phyloP scores from a whole-genome alignment of 2,113 vertebrate genomes.

The Tor tambroides region DNA sequence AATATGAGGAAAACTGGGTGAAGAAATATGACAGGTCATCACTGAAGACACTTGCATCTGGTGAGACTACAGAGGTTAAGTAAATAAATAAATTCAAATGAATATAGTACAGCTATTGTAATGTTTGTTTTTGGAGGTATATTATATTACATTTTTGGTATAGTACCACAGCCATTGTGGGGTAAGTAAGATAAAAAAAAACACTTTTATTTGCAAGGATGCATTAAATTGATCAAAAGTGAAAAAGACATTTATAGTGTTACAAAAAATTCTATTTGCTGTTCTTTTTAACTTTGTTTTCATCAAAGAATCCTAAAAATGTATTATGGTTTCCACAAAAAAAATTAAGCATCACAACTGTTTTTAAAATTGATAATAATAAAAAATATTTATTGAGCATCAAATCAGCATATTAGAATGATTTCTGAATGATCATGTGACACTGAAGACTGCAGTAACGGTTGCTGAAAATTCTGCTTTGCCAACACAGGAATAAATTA shows the following conservation, averaged over 20 bases:
- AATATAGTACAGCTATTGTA: neutral
- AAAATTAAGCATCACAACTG: too few species aligned
- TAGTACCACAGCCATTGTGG: neutral
- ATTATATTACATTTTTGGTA: neutral
- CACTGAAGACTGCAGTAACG: neutral
- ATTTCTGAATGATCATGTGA: neutral
- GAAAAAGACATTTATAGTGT: neutral
- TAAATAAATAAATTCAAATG: neutral
- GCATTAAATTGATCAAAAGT: neutral
- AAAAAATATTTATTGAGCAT: too few species aligned
- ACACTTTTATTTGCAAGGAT: neutral
- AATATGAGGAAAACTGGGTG: conserved; percentile 86
- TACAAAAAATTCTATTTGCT: neutral
- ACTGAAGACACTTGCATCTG: conserved; percentile 86
- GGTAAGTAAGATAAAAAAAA: neutral
- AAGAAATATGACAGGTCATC: conserved; percentile 91
- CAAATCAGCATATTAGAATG: neutral
- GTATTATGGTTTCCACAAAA: too few species aligned
- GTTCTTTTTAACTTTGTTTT: neutral
- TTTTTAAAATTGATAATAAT: too few species aligned
- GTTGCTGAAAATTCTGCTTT: neutral
- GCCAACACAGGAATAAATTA: neutral
- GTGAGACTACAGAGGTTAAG: conserved; percentile 65
- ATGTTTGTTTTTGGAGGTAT: neutral
- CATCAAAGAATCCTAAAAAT: too few species aligned